These are phyloP conservation scores for Hemithea aestivaria DNA, from an alignment of 2,888 invertebrate genomes.

Conservation along the genomic window DNA sequence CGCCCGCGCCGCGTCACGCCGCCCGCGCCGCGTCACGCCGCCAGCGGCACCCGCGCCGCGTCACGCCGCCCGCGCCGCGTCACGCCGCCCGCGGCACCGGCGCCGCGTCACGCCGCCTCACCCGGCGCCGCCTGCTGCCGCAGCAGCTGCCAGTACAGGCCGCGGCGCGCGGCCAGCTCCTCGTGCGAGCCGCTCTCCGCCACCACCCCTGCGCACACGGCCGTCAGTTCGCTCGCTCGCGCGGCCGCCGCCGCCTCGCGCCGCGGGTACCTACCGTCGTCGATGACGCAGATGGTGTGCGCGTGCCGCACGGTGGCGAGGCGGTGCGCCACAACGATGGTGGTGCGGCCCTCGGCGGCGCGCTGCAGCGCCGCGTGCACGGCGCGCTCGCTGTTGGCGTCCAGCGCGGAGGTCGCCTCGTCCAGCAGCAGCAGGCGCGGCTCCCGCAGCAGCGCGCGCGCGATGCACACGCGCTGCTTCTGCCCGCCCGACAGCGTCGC, in stretches of 20 bases:
- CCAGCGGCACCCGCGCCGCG: conserved; percentile 61
- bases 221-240: no score
- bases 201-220: conserved; percentile 49
- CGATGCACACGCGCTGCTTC: conserved; percentile 86
- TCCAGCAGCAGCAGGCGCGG: conserved; percentile 82
- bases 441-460: conserved; percentile 82
- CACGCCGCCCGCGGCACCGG: conserved; percentile 1
- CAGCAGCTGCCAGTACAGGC: conserved; percentile 57
- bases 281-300: conserved; percentile 89
- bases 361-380: conserved; percentile 91
- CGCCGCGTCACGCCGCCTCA: background rate
- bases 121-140: conserved; percentile 48
- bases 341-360: conserved; percentile 87
- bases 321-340: conserved; percentile 91
- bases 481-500: conserved; percentile 86
- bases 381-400: conserved; percentile 83
- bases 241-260: no score
- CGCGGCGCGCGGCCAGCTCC: conserved; percentile 50
- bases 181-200: conserved; percentile 64
- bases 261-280: conserved; percentile 76
- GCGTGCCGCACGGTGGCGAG: conserved; percentile 90
- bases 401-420: conserved; percentile 86
- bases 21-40: conserved; percentile 52
- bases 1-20: conserved; percentile 47
- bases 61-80: conserved; percentile 45